These are phyloP conservation scores for Chaitophorus viminalis DNA, from an alignment of 2,888 invertebrate species.

Conservation along the genomic window DNA sequence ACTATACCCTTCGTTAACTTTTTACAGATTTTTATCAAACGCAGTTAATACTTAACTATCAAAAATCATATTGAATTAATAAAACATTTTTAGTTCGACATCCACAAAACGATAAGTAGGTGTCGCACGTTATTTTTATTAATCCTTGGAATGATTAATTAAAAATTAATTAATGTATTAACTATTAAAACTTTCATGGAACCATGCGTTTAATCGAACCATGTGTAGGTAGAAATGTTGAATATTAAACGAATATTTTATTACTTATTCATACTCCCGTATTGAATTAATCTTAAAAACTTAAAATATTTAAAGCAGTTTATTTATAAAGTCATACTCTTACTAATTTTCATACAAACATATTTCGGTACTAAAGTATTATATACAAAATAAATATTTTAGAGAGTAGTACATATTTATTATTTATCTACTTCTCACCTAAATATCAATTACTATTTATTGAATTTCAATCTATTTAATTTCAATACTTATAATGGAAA, in stretches of 20 bases:
- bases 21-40: background rate
- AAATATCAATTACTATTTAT: background rate
- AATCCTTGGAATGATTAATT: no score
- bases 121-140: background rate
- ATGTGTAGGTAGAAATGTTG: background rate
- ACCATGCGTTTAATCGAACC: background rate
- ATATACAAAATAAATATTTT: background rate
- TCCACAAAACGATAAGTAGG: background rate
- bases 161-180: no score
- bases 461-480: background rate
- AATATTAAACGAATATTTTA: background rate
- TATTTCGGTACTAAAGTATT: background rate
- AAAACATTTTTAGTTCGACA: background rate
- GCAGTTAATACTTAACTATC: background rate
- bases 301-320: background rate
- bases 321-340: no score
- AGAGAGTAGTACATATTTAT: background rate
- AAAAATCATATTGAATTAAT: background rate
- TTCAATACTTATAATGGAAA: conserved; percentile 5
- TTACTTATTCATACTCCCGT: background rate
- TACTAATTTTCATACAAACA: background rate
- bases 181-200: background rate
- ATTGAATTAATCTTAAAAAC: background rate
- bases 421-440: background rate
- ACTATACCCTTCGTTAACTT: background rate